Base-by-base conservation (phyloP, 2,888 invertebrate genomes). In the Polylopha cassiicola region DNA sequence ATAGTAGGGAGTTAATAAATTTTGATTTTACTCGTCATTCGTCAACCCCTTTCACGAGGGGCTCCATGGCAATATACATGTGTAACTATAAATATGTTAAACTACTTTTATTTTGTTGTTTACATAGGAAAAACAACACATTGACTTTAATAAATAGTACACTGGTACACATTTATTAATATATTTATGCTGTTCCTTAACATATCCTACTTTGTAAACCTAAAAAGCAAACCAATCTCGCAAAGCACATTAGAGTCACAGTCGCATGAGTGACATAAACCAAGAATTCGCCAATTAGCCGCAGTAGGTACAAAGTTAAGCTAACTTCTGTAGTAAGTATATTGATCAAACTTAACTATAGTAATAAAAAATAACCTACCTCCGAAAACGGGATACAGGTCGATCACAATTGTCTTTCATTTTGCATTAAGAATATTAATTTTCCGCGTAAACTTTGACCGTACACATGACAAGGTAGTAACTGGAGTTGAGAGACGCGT, bases 361-460 rank as follows among this genome's bases (percentile, higher is more conserved):
- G 23, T 15, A 9, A 20, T 8, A 44, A 37, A 45, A 45, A 38
- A 43, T 27, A 47, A 65, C 67, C n/a, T 46, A 75, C 75, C 69
- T 68, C 16, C 43, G 45, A 15, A 44, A 41, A 11, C 53, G 53
- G 48, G 51, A 38, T 33, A 39, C 30, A 15, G 44, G 46, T 31
- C 52, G 48, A 50, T 53, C 51, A 48, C 42, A 47, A 41, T 51
- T 52, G 46, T 47, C 51, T 48, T 51, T 60, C 73, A 72, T 73
- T 55, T 61, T 61, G 54, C 58, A 63, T 60, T 43, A 42, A 48
- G 50, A 53, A 51, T 59, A 63, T 55, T 62, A 49, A 52, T 26
- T 39, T 51, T 58, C 45, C 55, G 53, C 50, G 63, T 59, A 74
- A 75, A 76, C 61, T 76, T 76, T 73, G 53, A 58, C 53, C 71